Evolutionary conservation across 2,888 invertebrate genomes (phyloP).

Genomic region (Plebejus melissa): DNA sequence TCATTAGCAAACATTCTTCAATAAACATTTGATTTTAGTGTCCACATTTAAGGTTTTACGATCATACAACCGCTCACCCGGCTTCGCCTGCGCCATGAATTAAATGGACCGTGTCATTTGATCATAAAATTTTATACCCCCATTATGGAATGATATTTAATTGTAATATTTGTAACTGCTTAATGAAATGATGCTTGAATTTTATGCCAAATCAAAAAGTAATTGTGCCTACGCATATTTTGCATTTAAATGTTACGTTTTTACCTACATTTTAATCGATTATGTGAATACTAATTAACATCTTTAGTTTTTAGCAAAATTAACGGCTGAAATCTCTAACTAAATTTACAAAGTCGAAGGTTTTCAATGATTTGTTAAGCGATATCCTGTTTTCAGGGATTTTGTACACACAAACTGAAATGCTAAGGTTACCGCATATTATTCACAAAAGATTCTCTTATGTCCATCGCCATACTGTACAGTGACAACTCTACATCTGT

Average conservation of each 20-base stretch:
- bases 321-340: neutral
- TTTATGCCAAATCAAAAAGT: conserved; percentile 4
- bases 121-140: conserved; percentile 37
- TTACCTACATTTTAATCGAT: neutral
- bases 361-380: no score
- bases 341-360: neutral
- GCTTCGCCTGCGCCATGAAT: conserved; percentile 32
- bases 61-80: conserved; percentile 27
- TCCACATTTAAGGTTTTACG: conserved; percentile 32
- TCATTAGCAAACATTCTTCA: conserved; percentile 32
- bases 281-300: no score
- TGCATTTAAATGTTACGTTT: neutral
- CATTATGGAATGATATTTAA: conserved; percentile 37
- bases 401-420: neutral
- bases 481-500: neutral
- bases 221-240: neutral
- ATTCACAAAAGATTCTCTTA: neutral
- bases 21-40: conserved; percentile 35
- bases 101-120: conserved; percentile 36
- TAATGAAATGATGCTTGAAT: conserved; percentile 11
- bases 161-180: conserved; percentile 36
- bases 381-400: neutral
- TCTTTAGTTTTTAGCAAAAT: neutral
- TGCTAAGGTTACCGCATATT: neutral
- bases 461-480: neutral